Percentiles rank a stretch among this genome's conserved stretches.
phyloP scores from a whole-genome alignment of 2,888 invertebrate species.

The Stenolophus ochropezus region DNA sequence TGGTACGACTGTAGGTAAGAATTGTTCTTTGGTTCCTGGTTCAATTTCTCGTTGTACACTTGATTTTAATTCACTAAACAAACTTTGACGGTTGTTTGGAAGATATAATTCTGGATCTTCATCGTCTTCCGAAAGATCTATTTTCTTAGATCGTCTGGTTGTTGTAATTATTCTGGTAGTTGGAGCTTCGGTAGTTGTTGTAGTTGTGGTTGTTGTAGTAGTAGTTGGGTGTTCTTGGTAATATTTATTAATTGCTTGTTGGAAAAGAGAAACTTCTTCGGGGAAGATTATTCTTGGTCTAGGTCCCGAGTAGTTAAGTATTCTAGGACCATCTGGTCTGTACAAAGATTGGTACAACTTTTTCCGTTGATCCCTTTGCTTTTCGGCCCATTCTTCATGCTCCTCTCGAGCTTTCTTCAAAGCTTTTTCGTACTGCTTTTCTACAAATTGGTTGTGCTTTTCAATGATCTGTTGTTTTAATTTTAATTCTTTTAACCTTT shows the following conservation, averaged over 20 bases:
- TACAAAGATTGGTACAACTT: slow-evolving; percentile 73
- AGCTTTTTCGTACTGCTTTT: slow-evolving; percentile 86
- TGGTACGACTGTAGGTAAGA: slow-evolving; percentile 53
- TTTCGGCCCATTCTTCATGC: slow-evolving; percentile 82
- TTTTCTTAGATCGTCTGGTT: slow-evolving; percentile 71
- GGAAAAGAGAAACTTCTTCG: slow-evolving; percentile 80
- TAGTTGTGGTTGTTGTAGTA: slow-evolving; percentile 81
- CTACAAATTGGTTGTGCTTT: slow-evolving; percentile 85
- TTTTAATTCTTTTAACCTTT: slow-evolving; percentile 80
- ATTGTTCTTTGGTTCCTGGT: slow-evolving; percentile 67
- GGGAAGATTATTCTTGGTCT: slow-evolving; percentile 75
- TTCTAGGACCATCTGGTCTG: slow-evolving; percentile 68
- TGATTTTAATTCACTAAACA: slow-evolving; percentile 69
- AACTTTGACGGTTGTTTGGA: slow-evolving; percentile 61
- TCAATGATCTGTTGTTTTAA: slow-evolving; percentile 84
- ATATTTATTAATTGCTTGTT: slow-evolving; percentile 80
- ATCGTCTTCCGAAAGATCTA: slow-evolving; percentile 65
- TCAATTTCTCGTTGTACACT: slow-evolving; percentile 77
- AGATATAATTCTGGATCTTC: slow-evolving; percentile 57
- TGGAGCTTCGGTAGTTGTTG: slow-evolving; percentile 73
- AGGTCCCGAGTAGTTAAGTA: slow-evolving; percentile 67
- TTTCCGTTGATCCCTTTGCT: slow-evolving; percentile 80
- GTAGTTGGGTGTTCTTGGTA: slow-evolving; percentile 82
- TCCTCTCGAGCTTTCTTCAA: slow-evolving; percentile 84
- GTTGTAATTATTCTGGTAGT: slow-evolving; percentile 69